A percentile compares a stretch with the other conserved stretches of the same genome.
These are phyloP conservation scores for Zosterops lateralis DNA, from an alignment of 2,113 vertebrate genomes.

Conservation along the genomic window DNA sequence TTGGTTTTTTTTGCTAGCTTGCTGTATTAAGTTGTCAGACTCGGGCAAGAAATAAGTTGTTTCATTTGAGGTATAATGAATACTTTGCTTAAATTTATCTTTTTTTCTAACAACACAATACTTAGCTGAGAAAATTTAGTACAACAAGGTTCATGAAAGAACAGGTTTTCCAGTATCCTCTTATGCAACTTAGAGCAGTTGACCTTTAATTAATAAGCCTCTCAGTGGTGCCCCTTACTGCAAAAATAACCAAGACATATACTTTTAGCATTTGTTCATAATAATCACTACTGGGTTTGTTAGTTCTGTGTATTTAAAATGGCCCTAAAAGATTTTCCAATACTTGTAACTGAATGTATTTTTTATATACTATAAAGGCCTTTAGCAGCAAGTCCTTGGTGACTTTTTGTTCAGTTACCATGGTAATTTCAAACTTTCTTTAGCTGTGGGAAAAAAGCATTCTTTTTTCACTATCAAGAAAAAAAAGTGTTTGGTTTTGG, in stretches of 20 bases:
- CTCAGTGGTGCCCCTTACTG: neutral
- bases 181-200: neutral
- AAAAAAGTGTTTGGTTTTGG: neutral
- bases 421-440: conserved; percentile 51
- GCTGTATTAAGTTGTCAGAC: neutral
- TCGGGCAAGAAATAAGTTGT: neutral
- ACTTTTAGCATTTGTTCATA: neutral
- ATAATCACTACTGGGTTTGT: neutral
- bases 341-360: neutral
- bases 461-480: neutral
- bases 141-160: neutral
- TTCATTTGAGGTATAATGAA: neutral
- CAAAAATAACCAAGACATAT: neutral
- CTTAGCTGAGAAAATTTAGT: neutral
- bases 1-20: neutral
- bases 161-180: neutral
- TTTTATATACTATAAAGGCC: conserved; percentile 11
- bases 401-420: conserved; percentile 52
- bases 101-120: neutral
- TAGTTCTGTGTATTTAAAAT: neutral
- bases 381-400: conserved; percentile 36
- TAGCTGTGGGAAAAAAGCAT: conserved; percentile 6
- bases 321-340: conserved; percentile 14
- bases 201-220: neutral
- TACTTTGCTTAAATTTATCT: neutral